A percentile compares a stretch with the other conserved stretches of the same genome.
Evolutionary conservation across 2,797 vertebrate genomes (phyloP).

Genomic region (Delichon dasypus): DNA sequence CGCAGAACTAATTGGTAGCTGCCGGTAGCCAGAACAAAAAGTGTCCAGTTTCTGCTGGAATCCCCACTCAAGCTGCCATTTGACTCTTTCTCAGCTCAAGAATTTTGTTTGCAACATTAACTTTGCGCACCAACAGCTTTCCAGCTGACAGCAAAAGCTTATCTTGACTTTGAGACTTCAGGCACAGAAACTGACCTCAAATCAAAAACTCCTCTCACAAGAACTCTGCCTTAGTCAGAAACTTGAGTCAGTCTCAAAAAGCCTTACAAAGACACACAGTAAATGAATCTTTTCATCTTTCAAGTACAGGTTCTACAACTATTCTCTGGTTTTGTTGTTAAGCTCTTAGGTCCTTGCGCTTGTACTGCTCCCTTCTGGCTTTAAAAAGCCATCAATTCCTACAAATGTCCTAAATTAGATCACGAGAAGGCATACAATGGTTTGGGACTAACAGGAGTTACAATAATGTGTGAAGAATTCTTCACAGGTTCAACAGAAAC

Average conservation of each 20-base stretch:
- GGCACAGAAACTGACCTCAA: neutral
- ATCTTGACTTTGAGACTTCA: neutral
- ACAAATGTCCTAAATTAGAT: neutral
- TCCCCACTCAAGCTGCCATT: neutral
- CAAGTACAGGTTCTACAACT: neutral
- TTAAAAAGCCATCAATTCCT: neutral
- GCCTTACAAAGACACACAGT: neutral
- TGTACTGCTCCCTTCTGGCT: accelerated
- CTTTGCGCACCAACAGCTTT: neutral
- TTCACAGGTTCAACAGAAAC: neutral
- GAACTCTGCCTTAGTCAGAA: neutral
- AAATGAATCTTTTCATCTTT: neutral
- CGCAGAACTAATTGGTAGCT: accelerated
- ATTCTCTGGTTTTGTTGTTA: neutral
- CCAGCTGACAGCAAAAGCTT: neutral
- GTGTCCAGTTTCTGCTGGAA: neutral
- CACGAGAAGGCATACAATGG: neutral
- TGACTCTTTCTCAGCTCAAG: neutral
- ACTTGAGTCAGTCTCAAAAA: neutral
- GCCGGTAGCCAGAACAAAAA: neutral
- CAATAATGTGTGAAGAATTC: neutral
- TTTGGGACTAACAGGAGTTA: neutral
- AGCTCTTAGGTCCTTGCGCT: neutral
- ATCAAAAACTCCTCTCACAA: neutral
- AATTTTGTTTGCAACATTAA: neutral